Evolutionary conservation across 2,113 vertebrate genomes (phyloP).

Genomic region (Regulus satrapa): DNA sequence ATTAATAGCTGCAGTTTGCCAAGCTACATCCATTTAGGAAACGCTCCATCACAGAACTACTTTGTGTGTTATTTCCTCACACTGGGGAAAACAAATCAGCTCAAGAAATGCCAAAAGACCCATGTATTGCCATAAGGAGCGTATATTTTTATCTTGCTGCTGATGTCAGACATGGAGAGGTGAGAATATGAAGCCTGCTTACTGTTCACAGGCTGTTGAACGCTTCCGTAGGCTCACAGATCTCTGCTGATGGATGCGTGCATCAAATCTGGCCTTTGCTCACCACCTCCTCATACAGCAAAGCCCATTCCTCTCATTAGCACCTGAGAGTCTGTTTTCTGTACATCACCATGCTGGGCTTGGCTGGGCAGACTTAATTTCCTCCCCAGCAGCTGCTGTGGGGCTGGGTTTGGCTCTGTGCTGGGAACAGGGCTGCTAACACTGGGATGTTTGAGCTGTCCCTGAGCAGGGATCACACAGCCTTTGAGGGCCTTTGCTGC

Average conservation of each 20-base stretch:
- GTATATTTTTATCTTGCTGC: background rate
- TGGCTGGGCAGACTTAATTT: background rate
- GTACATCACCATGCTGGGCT: background rate
- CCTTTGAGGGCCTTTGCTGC: background rate
- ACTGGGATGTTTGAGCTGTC: background rate
- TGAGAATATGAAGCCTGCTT: conserved; percentile 1
- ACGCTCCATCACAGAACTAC: background rate
- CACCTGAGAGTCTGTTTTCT: background rate
- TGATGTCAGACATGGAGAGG: background rate
- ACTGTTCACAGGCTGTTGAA: background rate
- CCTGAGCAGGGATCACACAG: background rate
- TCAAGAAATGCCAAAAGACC: background rate
- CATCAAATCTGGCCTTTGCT: conserved; percentile 37
- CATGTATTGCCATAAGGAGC: background rate
- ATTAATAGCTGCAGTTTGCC: background rate
- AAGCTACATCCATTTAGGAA: background rate
- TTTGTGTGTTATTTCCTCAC: background rate
- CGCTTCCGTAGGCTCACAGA: background rate
- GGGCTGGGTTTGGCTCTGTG: background rate
- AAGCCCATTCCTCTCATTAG: background rate
- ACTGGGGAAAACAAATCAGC: background rate
- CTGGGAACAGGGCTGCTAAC: background rate
- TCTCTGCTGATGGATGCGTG: background rate
- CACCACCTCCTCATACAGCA: conserved; percentile 2
- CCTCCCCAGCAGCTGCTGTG: background rate